Conservation (phyloP, 2,888 invertebrate genomes). For the Athetis lepigone region DNA sequence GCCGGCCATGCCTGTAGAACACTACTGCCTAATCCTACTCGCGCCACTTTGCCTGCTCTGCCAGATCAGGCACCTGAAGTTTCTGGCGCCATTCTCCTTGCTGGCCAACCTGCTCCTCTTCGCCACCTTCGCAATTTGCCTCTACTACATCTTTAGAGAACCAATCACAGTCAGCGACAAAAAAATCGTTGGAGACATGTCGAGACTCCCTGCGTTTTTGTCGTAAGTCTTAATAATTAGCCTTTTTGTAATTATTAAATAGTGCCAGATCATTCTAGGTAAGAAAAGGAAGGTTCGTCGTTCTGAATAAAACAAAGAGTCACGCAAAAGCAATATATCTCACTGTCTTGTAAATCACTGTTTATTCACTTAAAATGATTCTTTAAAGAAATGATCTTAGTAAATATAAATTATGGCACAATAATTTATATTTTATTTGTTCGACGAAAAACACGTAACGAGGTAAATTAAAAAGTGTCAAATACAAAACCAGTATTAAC, state of each 20-base stretch:
- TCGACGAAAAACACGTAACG: too few species aligned
- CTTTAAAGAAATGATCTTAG: too few species aligned
- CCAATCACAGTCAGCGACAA: constrained; percentile 84
- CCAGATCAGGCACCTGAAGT: constrained; percentile 94
- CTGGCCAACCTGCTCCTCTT: constrained; percentile 96
- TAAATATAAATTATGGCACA: too few species aligned
- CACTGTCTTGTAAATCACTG: too few species aligned
- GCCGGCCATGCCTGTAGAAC: constrained; percentile 76
- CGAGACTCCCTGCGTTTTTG: constrained; percentile 96
- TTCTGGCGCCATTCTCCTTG: constrained; percentile 96
- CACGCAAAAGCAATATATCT: too few species aligned
- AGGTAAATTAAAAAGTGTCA: too few species aligned
- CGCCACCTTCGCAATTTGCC: constrained; percentile 94
- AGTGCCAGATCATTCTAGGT: not conserved
- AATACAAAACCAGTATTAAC: too few species aligned
- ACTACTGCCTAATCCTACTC: constrained; percentile 82
- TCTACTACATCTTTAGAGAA: constrained; percentile 94
- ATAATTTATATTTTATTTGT: too few species aligned
- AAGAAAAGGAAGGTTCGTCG: too few species aligned
- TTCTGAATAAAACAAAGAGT: too few species aligned
- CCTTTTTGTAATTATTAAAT: not conserved
- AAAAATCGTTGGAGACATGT: constrained; percentile 87
- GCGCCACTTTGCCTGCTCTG: constrained; percentile 82
- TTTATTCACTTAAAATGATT: too few species aligned
- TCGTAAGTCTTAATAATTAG: constrained; percentile 80